Percentiles rank a stretch among this genome's conserved stretches.
phyloP scores from a whole-genome alignment of 2,888 invertebrate genomes.

The Zootermopsis nevadensis region DNA sequence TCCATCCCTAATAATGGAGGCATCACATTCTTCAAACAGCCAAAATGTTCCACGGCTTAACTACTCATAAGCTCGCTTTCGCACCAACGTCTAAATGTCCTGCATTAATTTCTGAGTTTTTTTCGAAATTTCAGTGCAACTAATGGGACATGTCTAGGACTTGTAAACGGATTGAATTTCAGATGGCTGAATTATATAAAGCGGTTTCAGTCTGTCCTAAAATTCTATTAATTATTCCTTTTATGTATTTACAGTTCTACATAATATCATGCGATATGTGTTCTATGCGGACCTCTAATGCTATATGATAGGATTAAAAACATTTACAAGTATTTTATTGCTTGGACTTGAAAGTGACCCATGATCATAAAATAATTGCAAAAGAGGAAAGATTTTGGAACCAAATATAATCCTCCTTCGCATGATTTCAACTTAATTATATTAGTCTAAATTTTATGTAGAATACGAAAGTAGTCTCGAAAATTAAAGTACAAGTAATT shows the following conservation, averaged over 20 bases:
- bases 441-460: neutral
- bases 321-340: conserved; percentile 1
- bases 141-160: neutral
- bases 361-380: neutral
- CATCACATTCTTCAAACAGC: no score
- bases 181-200: neutral
- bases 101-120: no score
- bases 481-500: neutral
- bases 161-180: neutral
- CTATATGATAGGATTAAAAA: neutral
- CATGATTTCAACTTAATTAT: no score
- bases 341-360: neutral
- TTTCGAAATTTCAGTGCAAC: no score
- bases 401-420: no score
- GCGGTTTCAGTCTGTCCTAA: neutral
- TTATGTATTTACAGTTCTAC: neutral
- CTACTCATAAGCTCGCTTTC: no score
- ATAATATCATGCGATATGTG: neutral
- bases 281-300: neutral
- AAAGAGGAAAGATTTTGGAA: neutral
- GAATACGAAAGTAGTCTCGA: neutral
- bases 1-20: no score
- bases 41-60: no score
- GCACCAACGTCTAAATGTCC: no score
- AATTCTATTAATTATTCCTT: neutral